A percentile compares a stretch with the other conserved stretches of the same genome.
Evolutionary conservation across 2,797 vertebrate genomes (phyloP).

Genomic region (Poecilia velifera): DNA sequence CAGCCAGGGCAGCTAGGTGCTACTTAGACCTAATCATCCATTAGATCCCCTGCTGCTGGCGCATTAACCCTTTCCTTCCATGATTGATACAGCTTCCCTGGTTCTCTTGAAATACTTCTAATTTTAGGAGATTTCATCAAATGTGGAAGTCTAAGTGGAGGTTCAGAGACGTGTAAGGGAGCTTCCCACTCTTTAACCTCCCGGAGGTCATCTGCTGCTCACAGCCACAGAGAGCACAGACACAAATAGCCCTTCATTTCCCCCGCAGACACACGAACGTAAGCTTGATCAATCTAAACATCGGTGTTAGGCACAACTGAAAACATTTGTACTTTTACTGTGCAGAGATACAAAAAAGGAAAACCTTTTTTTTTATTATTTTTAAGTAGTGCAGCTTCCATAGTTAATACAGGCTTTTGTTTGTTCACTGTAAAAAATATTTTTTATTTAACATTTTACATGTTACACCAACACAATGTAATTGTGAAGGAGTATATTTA

Average conservation of each 20-base stretch:
- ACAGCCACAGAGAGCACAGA: slow-evolving; percentile 55
- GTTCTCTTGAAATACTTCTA: slow-evolving; percentile 30
- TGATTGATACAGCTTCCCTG: neutral
- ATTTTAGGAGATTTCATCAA: slow-evolving; percentile 68
- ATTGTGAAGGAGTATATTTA: neutral
- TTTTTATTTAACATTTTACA: neutral
- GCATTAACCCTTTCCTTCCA: neutral
- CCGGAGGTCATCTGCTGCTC: slow-evolving; percentile 65
- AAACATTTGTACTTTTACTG: slow-evolving; percentile 30
- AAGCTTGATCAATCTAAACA: slow-evolving; percentile 54
- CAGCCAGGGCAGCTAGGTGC: neutral
- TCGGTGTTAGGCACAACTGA: slow-evolving; percentile 31
- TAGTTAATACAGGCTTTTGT: neutral
- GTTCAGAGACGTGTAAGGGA: slow-evolving; percentile 46
- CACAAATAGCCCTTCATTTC: slow-evolving; percentile 71
- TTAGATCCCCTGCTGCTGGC: neutral
- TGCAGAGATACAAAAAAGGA: neutral
- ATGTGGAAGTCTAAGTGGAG: slow-evolving; percentile 40
- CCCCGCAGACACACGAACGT: slow-evolving; percentile 24
- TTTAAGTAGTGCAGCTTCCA: neutral
- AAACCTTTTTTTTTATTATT: neutral
- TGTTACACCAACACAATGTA: neutral
- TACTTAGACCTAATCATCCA: neutral
- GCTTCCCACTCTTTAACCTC: slow-evolving; percentile 76
- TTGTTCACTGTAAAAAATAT: neutral